Conservation (phyloP, 1,140 invertebrate genomes). For the Ips typographus region DNA sequence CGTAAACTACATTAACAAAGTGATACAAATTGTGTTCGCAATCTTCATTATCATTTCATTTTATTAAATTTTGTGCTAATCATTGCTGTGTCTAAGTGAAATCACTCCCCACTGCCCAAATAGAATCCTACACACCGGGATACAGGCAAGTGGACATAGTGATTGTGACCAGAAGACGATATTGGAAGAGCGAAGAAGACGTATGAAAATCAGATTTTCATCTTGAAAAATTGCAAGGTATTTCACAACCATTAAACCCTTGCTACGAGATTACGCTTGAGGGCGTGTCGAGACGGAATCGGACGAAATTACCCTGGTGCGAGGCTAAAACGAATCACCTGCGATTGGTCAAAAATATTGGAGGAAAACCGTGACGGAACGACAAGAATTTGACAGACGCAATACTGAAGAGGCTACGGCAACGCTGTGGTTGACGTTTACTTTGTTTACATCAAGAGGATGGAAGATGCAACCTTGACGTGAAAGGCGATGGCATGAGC, state of each 20-base stretch:
- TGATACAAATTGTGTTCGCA: too few relatives aligned
- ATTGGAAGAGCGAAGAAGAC: background rate
- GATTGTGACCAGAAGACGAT: background rate
- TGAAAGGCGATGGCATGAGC: too few relatives aligned
- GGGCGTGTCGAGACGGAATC: background rate
- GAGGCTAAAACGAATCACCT: background rate
- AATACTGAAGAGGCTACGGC: background rate
- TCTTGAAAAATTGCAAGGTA: background rate
- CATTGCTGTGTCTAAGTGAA: too few relatives aligned
- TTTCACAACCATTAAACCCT: background rate
- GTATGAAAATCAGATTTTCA: background rate
- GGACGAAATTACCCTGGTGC: background rate
- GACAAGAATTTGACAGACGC: background rate
- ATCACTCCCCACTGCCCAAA: too few relatives aligned
- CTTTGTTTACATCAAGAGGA: too few relatives aligned
- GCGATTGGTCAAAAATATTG: background rate
- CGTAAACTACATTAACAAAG: too few relatives aligned
- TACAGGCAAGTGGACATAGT: background rate
- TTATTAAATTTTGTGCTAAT: too few relatives aligned
- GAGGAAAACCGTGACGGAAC: background rate
- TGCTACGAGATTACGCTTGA: background rate
- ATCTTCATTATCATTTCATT: too few relatives aligned
- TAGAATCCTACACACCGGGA: background rate
- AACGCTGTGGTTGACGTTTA: background rate
- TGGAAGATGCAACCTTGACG: too few relatives aligned